Evolutionary conservation across 2,888 invertebrate species (phyloP).

Genomic region (Agapostemon virescens): DNA sequence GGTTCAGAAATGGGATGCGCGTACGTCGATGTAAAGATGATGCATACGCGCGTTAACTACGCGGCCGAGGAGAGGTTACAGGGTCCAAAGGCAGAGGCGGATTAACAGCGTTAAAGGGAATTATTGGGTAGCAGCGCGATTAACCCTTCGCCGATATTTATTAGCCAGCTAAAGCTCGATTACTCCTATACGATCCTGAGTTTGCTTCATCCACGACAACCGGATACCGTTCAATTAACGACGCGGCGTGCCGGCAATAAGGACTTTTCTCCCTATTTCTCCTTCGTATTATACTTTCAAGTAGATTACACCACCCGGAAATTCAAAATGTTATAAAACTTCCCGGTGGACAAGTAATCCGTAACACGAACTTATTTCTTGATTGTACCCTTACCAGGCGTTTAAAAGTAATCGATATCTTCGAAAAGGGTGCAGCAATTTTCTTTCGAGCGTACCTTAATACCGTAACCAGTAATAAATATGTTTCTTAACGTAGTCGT

Average conservation of each 20-base stretch:
- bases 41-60: slow-evolving; percentile 23
- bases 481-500: no score
- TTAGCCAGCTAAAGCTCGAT: slow-evolving; percentile 56
- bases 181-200: slow-evolving; percentile 40
- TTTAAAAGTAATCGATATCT: no score
- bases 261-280: not conserved
- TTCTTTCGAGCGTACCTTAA: no score
- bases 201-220: slow-evolving; percentile 41
- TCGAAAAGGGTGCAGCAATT: no score
- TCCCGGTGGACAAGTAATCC: not conserved
- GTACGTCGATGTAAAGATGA: slow-evolving; percentile 26
- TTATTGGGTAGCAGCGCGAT: slow-evolving; percentile 66
- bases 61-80: slow-evolving; percentile 31
- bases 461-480: no score
- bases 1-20: slow-evolving; percentile 32
- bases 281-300: not conserved
- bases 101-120: slow-evolving; percentile 67
- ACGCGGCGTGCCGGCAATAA: slow-evolving; percentile 23
- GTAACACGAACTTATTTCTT: not conserved
- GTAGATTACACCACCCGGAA: not conserved
- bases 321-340: not conserved
- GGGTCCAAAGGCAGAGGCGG: slow-evolving; percentile 30
- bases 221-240: slow-evolving; percentile 46
- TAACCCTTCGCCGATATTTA: slow-evolving; percentile 62
- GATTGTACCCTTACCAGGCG: no score